Evolutionary conservation across 2,113 vertebrate species (phyloP).

Genomic region (Lepus europaeus): DNA sequence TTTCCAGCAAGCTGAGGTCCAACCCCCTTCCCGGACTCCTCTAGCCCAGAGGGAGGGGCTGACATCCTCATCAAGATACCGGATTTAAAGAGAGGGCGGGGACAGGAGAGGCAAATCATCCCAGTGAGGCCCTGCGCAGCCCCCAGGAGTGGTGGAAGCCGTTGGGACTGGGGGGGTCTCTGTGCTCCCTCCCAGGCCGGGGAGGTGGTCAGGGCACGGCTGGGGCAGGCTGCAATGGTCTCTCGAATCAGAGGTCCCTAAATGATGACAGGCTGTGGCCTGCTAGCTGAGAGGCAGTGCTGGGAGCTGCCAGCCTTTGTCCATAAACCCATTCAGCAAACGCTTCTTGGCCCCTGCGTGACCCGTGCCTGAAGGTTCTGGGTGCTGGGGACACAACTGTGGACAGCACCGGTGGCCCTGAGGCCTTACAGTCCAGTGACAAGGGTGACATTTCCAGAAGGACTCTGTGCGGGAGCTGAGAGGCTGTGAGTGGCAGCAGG

Average conservation of each 20-base stretch:
- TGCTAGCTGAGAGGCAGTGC: neutral
- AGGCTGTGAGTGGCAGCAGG: neutral
- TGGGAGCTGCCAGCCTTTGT: neutral
- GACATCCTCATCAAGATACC: neutral
- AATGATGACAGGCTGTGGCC: neutral
- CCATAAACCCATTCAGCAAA: neutral
- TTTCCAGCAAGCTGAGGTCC: neutral
- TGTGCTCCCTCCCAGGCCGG: neutral
- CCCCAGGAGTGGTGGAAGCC: neutral
- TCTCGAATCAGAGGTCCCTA: neutral
- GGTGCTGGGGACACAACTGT: neutral
- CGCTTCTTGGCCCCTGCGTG: accelerated
- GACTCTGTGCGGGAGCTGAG: neutral
- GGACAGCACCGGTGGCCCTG: neutral
- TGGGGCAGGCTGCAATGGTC: neutral
- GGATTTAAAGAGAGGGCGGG: too few species aligned
- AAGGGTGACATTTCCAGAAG: neutral
- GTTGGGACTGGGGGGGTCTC: neutral
- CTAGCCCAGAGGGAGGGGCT: accelerated
- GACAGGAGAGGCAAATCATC: neutral
- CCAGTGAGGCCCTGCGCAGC: too few species aligned
- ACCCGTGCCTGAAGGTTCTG: accelerated
- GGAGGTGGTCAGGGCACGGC: neutral
- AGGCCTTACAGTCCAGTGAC: neutral
- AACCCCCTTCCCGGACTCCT: too few species aligned